phyloP scores from a whole-genome alignment of 2,888 invertebrate species.

The Trissonchulus sp. region DNA sequence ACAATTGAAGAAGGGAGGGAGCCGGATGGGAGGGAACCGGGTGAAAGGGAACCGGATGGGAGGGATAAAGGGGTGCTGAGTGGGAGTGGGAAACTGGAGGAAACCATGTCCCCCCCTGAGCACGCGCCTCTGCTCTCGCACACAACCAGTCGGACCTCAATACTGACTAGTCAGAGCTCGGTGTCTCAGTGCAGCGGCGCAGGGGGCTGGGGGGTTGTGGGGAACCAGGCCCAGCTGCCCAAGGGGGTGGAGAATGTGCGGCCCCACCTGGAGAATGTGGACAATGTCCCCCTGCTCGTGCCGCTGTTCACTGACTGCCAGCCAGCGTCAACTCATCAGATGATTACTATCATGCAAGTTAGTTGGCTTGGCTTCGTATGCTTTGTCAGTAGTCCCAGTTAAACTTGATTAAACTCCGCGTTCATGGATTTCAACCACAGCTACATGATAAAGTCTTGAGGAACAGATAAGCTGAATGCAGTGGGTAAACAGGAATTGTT shows the following conservation, averaged over 20 bases:
- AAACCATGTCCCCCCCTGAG: neutral
- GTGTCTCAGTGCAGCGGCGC: conserved; percentile 21
- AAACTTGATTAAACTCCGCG: too few species aligned
- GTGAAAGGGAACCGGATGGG: too few species aligned
- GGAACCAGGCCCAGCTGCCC: conserved; percentile 75
- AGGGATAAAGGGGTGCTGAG: too few species aligned
- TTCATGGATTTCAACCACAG: too few species aligned
- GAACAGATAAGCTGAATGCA: too few species aligned
- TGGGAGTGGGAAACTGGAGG: too few species aligned
- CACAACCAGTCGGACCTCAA: conserved; percentile 24
- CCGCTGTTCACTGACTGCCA: conserved; percentile 96
- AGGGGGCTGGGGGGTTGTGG: conserved; percentile 35
- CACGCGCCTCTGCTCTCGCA: conserved; percentile 13
- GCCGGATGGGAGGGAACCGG: neutral
- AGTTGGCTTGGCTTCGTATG: too few species aligned
- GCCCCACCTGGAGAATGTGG: conserved; percentile 71
- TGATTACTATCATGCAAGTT: conserved; percentile 78
- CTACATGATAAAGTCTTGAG: too few species aligned
- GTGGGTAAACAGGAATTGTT: too few species aligned
- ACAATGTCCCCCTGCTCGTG: conserved; percentile 93
- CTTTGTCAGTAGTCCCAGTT: too few species aligned
- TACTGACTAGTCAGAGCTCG: conserved; percentile 2
- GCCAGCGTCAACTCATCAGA: conserved; percentile 77
- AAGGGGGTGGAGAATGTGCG: conserved; percentile 59
- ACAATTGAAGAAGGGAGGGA: neutral